Base-by-base conservation (phyloP, 2,888 invertebrate genomes). In the Cheiracanthium punctorium region DNA sequence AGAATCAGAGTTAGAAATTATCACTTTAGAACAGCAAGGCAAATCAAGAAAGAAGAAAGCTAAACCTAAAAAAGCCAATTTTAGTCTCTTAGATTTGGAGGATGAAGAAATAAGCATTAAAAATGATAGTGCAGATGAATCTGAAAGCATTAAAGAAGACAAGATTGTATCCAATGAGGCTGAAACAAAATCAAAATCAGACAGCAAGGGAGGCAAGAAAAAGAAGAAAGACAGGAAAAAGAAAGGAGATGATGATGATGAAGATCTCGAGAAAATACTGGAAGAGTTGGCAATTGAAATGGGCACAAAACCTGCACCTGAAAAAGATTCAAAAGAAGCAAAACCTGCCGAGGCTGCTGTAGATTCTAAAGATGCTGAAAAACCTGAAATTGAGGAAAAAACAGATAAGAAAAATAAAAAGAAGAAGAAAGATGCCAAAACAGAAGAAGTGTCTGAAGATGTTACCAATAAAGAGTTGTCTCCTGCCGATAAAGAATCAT, bases 241-340 rank as follows among this genome's bases (percentile, higher is more conserved):
- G 69, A 90, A 90, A 69, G 94, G 95, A 90, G 95, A 95, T 79
- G 95, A 95, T 90, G 95, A 95, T 91, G 95, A 96, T 88, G 94
- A 94, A 81, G 96, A 96, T 91, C 92, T 96, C 87, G 96, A 96
- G 90, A 95, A 95, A 92, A 95, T 96, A 87, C 92, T 96, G 88
- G 96, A 96, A 14, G 96, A 96, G 92, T 92, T 96, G 88, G 95
- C 95, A 92, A 93, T 95, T 92, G 96, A 96, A 93, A 95, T 95
- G 24, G 93, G 93, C 0, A 94, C 69, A 17, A 72, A 80, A 37
- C n/a, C 79, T n/a, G 32, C 43, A 7, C n/a, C n/a, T n/a, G 33
- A 48, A 10, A 71, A 69, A 52, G 32, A 32, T 12, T 2, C 4
- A 32, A 67, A 67, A 67, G 69, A 69, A n/a, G 64, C 32, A n/a